Evolutionary conservation across 2,113 vertebrate species (phyloP), one percentile per base, ranked within the genome.

Genomic region (Dissostichus mawsoni): DNA sequence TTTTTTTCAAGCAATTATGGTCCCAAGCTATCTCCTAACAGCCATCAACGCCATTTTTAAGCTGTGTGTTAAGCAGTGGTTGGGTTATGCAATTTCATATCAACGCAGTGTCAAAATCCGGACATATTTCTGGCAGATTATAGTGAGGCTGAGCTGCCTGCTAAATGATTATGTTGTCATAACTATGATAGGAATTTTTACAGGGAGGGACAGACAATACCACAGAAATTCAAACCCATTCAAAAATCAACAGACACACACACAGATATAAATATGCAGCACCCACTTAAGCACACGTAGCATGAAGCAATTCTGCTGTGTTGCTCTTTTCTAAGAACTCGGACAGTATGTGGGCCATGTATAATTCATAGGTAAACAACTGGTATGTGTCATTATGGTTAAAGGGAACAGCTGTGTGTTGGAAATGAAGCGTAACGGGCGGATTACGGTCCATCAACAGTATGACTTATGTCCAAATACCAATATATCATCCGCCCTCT

Each of bases 341-440:
- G 62, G 83, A 29, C 29, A 50, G 36, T 57, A 47, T 79, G 69
- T 3, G 61, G 79, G 55, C 66, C 74, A 86, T 91, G 81, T 82
- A 83, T 93, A 90, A 93, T 92, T 87, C 83, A 90, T 83, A 71
- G 63, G 80, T 81, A 87, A 86, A 90, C 85, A 92, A 86, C 52
- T 5, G 62, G 55, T 69, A 18, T 74, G 45, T 89, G 73, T 87
- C 73, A 89, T 90, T 87, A 88, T 84, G 85, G 86, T 78, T 66
- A 72, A 78, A 77, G 59, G 10, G 41, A 84, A 76, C 81, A 83
- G 82, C 76, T 87, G 87, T 14, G 79, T 48, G 65, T 52, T 63
- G 0, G 78, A 47, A 84, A 57, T 52, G 8, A 61, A 25, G 18
- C 25, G 18, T 44, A 82, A 78, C 36, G 33, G 11, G 10, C 25